phyloP scores from a whole-genome alignment of 1,140 invertebrate species.

The Triops longicaudatus region DNA sequence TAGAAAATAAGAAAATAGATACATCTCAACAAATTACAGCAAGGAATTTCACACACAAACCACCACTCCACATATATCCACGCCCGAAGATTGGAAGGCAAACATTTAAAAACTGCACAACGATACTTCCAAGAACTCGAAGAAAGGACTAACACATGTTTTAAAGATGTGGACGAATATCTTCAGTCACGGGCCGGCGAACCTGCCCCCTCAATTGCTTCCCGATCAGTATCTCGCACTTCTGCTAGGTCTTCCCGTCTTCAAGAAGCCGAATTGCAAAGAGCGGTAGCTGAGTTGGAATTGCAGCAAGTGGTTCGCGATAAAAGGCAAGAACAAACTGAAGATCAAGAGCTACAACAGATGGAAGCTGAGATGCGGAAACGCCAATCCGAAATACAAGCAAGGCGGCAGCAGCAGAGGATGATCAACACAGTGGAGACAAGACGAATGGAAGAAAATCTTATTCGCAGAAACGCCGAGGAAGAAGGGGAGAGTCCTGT shows the following conservation, averaged over 20 bases:
- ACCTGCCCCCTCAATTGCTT: background rate
- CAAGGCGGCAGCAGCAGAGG: background rate
- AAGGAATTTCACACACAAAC: background rate
- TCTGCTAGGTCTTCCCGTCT: background rate
- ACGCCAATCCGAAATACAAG: background rate
- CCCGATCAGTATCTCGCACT: background rate
- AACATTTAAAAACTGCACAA: background rate
- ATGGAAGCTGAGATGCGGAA: background rate
- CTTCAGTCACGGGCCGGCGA: background rate
- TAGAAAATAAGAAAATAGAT: no score
- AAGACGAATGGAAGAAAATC: background rate
- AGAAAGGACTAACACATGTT: background rate
- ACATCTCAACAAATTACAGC: no score
- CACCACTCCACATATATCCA: background rate
- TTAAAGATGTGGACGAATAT: background rate
- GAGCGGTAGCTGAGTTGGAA: background rate
- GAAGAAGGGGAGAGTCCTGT: background rate
- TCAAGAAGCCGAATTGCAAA: background rate
- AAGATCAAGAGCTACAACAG: background rate
- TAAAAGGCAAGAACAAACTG: background rate
- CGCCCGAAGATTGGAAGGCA: background rate
- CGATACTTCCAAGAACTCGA: background rate
- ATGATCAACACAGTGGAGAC: background rate
- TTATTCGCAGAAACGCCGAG: background rate
- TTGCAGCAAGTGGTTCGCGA: background rate